Evolutionary conservation across 2,797 vertebrate species (phyloP).

Genomic region (Acanthurus leucopareius): DNA sequence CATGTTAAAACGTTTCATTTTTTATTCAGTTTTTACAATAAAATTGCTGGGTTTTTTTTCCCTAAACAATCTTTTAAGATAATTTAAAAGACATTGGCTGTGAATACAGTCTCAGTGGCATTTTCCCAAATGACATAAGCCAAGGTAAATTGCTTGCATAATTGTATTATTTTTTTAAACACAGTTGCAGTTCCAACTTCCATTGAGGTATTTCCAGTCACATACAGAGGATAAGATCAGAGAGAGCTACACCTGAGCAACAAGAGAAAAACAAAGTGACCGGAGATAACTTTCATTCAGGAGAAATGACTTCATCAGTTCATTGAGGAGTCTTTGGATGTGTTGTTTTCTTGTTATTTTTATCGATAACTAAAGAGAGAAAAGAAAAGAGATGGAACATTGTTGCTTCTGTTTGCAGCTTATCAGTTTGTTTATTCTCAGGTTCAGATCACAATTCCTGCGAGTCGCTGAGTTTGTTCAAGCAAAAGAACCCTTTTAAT

Average conservation of each 20-base stretch:
- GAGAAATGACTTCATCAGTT: constrained; percentile 8
- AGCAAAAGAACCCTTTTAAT: too few relatives aligned
- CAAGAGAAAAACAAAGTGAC: background rate
- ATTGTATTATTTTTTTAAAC: constrained; percentile 14
- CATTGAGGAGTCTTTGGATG: constrained; percentile 8
- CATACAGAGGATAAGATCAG: constrained; percentile 20
- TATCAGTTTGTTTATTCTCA: too few relatives aligned
- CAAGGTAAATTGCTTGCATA: constrained; percentile 24
- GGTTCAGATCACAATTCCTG: too few relatives aligned
- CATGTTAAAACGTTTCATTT: too few relatives aligned
- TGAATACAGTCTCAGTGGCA: background rate
- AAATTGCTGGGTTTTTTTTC: background rate
- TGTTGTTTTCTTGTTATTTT: background rate
- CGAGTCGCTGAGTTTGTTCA: too few relatives aligned
- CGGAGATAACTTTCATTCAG: constrained; percentile 12
- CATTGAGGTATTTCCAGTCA: constrained; percentile 26
- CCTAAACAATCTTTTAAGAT: background rate
- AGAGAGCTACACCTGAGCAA: background rate
- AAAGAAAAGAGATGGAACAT: too few relatives aligned
- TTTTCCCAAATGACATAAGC: constrained; percentile 11
- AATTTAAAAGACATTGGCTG: background rate
- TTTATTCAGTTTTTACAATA: too few relatives aligned
- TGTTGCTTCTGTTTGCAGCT: too few relatives aligned
- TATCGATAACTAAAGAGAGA: background rate
- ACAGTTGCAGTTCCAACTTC: constrained; percentile 20